Percentiles rank a stretch among this genome's conserved stretches.
phyloP scores from a whole-genome alignment of 2,113 vertebrate species.

The Tragelaphus buxtoni region DNA sequence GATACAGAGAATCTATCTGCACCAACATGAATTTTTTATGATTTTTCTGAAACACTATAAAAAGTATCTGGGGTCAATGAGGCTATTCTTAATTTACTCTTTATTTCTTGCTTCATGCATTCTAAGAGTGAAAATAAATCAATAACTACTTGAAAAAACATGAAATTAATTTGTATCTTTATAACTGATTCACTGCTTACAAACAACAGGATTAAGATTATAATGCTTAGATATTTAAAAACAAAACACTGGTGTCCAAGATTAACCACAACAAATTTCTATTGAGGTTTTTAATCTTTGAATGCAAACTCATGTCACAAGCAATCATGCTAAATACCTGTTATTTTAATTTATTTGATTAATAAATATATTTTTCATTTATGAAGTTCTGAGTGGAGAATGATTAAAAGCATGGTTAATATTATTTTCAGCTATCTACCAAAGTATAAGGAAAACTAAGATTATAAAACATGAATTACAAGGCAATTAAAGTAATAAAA shows the following conservation, averaged over 20 bases:
- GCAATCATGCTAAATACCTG: slow-evolving; percentile 10
- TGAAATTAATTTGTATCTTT: neutral
- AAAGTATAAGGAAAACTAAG: neutral
- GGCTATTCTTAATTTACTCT: neutral
- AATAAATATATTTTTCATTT: slow-evolving; percentile 8
- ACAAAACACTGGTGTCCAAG: neutral
- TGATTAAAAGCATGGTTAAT: slow-evolving; percentile 7
- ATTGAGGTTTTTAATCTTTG: neutral
- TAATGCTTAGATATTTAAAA: neutral
- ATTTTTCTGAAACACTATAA: neutral
- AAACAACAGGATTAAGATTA: neutral
- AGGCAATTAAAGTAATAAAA: slow-evolving; percentile 13
- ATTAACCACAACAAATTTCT: neutral
- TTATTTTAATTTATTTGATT: neutral
- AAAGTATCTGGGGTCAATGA: neutral
- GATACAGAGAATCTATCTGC: neutral
- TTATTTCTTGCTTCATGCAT: neutral
- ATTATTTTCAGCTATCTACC: neutral
- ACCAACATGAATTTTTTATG: neutral
- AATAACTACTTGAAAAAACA: neutral
- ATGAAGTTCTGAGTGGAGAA: neutral
- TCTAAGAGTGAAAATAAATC: slow-evolving; percentile 9
- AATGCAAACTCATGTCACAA: neutral
- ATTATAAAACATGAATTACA: neutral
- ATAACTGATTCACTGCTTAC: neutral